phyloP scores from a whole-genome alignment of 1,140 invertebrate species.

The Drosophila biarmipes region DNA sequence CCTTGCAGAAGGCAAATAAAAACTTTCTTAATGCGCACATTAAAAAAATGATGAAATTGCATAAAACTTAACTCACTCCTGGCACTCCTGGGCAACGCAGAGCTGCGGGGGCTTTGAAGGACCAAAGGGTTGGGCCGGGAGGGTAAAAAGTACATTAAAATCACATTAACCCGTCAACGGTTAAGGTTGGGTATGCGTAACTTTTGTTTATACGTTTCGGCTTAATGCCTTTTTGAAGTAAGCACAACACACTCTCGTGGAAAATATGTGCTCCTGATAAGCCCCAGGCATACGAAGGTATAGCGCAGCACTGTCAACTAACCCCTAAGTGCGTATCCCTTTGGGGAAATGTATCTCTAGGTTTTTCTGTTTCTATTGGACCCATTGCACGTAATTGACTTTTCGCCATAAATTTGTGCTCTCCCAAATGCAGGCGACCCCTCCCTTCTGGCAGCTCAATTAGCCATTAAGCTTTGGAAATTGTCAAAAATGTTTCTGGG shows the following conservation, averaged over 20 bases:
- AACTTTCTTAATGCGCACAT: conserved; percentile 52
- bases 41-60: conserved; percentile 47
- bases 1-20: conserved; percentile 22
- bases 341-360: conserved; percentile 20
- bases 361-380: neutral
- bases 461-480: conserved; percentile 60
- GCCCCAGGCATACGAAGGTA: conserved; percentile 11
- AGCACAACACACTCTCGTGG: conserved; percentile 31
- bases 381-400: conserved; percentile 62
- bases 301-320: conserved; percentile 42
- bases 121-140: neutral
- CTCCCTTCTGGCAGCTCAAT: conserved; percentile 10
- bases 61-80: conserved; percentile 47
- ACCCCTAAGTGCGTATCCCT: conserved; percentile 20
- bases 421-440: conserved; percentile 54
- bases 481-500: conserved; percentile 60
- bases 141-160: conserved; percentile 80
- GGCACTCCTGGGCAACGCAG: conserved; percentile 6
- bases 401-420: conserved; percentile 61
- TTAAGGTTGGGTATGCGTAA: conserved; percentile 74
- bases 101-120: neutral
- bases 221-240: conserved; percentile 77
- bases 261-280: conserved; percentile 20
- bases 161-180: conserved; percentile 81
- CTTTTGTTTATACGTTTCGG: conserved; percentile 75